Conservation (phyloP, 2,113 vertebrate genomes). For the Coptodon rendalli region DNA sequence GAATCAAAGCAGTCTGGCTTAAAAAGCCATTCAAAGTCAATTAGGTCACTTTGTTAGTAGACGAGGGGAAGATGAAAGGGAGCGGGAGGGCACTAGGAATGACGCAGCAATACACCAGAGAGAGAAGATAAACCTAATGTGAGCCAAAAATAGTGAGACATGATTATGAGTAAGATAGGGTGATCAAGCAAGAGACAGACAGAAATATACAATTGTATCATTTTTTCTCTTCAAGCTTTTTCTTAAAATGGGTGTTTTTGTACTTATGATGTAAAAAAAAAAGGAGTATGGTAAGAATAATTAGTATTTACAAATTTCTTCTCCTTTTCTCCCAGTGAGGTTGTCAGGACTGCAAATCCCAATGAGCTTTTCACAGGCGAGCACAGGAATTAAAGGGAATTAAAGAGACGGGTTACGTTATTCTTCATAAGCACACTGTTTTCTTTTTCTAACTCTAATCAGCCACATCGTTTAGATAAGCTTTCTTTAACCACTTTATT, state of each 20-base stretch:
- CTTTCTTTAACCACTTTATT: conserved; percentile 23
- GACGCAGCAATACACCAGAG: background rate
- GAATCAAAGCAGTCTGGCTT: conserved; percentile 17
- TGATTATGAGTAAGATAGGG: background rate
- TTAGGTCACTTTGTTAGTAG: background rate
- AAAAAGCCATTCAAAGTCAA: background rate
- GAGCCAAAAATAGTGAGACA: background rate
- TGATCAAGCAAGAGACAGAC: background rate
- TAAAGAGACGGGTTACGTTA: background rate
- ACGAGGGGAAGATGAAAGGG: background rate
- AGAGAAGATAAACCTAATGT: background rate
- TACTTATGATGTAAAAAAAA: background rate
- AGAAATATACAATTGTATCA: background rate
- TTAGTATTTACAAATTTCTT: background rate
- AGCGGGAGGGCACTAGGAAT: background rate
- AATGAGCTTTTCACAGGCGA: background rate
- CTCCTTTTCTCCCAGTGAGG: background rate
- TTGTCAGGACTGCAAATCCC: background rate
- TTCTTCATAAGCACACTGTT: conserved; percentile 4
- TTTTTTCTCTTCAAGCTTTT: background rate
- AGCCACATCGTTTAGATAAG: conserved; percentile 23
- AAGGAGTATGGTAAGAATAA: background rate
- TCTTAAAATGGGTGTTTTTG: background rate
- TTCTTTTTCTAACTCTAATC: conserved; percentile 24
- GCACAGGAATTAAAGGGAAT: background rate